These are phyloP conservation scores for Sarcophilus harrisii DNA, from an alignment of 2,797 vertebrate species.

Conservation along the genomic window DNA sequence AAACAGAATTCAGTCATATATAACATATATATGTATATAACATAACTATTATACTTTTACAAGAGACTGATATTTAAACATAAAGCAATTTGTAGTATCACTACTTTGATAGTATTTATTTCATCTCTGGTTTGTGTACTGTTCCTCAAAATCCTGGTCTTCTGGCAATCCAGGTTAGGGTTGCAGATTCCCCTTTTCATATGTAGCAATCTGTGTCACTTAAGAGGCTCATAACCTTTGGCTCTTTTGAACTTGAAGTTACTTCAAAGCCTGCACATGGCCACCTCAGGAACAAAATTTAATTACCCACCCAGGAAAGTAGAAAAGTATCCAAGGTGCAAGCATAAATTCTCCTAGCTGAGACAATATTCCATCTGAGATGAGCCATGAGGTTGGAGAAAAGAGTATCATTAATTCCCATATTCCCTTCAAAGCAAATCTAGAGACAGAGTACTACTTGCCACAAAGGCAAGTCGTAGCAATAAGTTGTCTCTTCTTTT, in stretches of 20 bases:
- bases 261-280: neutral
- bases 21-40: too few relatives aligned
- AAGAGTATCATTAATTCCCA: neutral
- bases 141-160: neutral
- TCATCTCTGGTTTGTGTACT: neutral
- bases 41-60: neutral
- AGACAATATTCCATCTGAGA: neutral
- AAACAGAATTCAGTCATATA: neutral
- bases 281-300: neutral
- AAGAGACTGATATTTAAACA: neutral
- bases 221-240: neutral
- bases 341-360: neutral
- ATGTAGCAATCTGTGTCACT: neutral
- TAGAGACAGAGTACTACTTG: neutral
- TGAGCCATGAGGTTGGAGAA: neutral
- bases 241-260: neutral
- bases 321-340: neutral
- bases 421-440: neutral
- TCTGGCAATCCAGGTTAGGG: neutral
- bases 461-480: neutral
- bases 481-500: neutral
- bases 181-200: neutral
- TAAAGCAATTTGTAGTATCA: neutral
- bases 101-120: neutral
- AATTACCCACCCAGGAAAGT: neutral